A percentile compares a stretch with the other conserved stretches of the same genome.
These are phyloP conservation scores for Platalea minor DNA, from an alignment of 2,797 vertebrate genomes.

Conservation along the genomic window DNA sequence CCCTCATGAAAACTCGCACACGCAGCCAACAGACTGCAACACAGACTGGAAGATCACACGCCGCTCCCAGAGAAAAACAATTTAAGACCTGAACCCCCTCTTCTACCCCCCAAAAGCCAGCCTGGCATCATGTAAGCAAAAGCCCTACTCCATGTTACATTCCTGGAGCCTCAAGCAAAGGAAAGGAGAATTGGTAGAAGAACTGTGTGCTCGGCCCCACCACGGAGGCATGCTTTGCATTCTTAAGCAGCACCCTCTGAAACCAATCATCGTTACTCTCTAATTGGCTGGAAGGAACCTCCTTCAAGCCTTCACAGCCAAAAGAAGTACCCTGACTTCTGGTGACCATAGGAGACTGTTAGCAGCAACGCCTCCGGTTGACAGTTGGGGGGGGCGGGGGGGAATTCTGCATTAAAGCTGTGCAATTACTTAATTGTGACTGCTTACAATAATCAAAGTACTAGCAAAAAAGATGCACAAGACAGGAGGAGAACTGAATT, in stretches of 20 bases:
- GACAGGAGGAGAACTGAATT: neutral
- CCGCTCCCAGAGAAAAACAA: neutral
- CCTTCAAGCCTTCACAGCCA: constrained; percentile 28
- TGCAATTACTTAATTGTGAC: neutral
- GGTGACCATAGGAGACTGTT: neutral
- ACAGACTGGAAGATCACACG: neutral
- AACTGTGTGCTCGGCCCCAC: neutral
- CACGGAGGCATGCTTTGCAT: constrained; percentile 10
- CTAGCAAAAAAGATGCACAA: neutral
- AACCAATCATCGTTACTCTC: constrained; percentile 40
- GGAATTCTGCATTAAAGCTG: neutral
- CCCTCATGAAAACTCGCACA: neutral
- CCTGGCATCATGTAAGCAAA: neutral
- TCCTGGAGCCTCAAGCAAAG: constrained; percentile 1
- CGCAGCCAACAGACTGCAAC: neutral
- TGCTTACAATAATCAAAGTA: neutral
- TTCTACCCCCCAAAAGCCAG: neutral
- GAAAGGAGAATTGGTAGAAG: neutral
- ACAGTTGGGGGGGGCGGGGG: neutral
- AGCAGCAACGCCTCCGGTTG: neutral
- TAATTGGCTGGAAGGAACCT: constrained; percentile 51
- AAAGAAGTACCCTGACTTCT: constrained; percentile 39
- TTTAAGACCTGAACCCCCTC: neutral
- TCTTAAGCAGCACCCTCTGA: constrained; percentile 45
- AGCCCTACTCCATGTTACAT: neutral